These are phyloP conservation scores for Anoplopoma fimbria DNA, from an alignment of 2,113 vertebrate species.

Conservation along the genomic window DNA sequence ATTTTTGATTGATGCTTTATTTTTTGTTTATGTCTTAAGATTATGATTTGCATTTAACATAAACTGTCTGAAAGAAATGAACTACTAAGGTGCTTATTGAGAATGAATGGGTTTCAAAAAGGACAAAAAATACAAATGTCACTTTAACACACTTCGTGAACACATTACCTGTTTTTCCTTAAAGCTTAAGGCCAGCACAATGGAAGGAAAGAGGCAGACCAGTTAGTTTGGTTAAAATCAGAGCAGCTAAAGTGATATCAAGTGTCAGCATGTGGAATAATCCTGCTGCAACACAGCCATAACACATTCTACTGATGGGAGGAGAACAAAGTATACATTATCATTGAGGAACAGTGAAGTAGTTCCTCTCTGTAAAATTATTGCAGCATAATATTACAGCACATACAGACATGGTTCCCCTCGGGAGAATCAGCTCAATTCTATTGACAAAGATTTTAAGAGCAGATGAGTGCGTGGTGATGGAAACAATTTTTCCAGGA, in stretches of 20 bases:
- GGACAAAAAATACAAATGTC: slow-evolving; percentile 42
- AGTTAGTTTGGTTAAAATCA: slow-evolving; percentile 45
- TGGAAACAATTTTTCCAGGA: background rate
- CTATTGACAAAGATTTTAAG: background rate
- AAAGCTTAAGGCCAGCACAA: slow-evolving; percentile 74
- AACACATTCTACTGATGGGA: background rate
- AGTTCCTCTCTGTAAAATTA: background rate
- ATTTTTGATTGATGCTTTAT: background rate
- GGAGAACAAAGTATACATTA: background rate
- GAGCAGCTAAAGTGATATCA: background rate
- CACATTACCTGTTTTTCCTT: slow-evolving; percentile 74
- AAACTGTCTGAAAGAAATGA: background rate
- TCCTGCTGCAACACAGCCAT: background rate
- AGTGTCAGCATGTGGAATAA: background rate
- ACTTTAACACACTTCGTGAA: background rate
- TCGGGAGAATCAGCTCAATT: background rate
- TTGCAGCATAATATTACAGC: background rate
- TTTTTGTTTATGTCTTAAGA: background rate
- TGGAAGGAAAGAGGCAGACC: slow-evolving; percentile 58
- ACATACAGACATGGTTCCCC: background rate
- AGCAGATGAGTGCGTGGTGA: background rate
- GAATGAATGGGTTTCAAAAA: slow-evolving; percentile 14
- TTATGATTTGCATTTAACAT: background rate
- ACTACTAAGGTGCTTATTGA: background rate
- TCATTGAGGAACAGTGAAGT: too few species aligned